phyloP scores from a whole-genome alignment of 2,113 vertebrate genomes.

The Notothenia coriiceps region DNA sequence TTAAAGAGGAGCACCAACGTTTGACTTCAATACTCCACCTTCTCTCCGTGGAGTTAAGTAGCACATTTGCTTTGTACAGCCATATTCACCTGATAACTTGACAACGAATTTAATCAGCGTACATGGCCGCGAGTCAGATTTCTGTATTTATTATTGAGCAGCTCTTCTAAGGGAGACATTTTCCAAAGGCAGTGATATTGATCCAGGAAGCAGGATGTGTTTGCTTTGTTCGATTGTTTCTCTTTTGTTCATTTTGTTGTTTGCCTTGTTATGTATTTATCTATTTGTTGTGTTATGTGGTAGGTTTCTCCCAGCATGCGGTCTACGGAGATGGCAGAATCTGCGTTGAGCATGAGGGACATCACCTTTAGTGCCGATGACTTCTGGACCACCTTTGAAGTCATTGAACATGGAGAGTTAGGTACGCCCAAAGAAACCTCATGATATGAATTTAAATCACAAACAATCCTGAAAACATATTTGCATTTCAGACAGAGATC shows the following conservation, averaged over 20 bases:
- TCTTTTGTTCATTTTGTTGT: not conserved
- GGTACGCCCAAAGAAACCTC: constrained; percentile 81
- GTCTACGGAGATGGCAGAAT: constrained; percentile 89
- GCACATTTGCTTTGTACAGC: constrained; percentile 16
- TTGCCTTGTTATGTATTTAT: not conserved
- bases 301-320: constrained; percentile 93
- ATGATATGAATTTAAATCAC: not conserved
- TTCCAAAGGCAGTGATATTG: constrained; percentile 14
- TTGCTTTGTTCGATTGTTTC: not conserved
- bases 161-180: constrained; percentile 1
- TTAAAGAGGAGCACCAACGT: constrained; percentile 44
- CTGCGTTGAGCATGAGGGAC: constrained; percentile 89
- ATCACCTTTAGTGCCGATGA: constrained; percentile 81
- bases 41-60: constrained; percentile 31
- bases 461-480: not conserved
- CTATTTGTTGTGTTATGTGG: not conserved
- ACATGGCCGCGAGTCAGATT: constrained; percentile 15
- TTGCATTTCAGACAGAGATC: not conserved
- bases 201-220: not conserved
- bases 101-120: constrained; percentile 27
- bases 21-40: constrained; percentile 31
- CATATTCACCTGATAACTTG: constrained; percentile 16
- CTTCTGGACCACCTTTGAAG: constrained; percentile 93
- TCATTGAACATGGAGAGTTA: constrained; percentile 95
- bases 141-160: constrained; percentile 19